Conservation (phyloP, 2,113 vertebrate species). For the Corynorhinus townsendii region DNA sequence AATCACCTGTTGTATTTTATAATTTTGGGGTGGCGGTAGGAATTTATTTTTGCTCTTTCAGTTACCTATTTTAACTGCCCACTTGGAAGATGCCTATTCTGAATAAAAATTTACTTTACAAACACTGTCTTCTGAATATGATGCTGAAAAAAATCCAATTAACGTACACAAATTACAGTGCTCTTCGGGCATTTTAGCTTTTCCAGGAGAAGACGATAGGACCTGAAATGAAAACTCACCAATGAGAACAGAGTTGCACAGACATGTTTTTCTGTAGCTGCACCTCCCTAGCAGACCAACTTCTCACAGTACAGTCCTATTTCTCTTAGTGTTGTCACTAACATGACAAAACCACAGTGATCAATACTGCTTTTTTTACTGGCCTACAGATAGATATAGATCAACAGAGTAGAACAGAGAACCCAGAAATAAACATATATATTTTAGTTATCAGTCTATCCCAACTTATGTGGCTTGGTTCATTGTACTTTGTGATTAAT, state of each 20-base stretch:
- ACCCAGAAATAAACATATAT: background rate
- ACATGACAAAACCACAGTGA: background rate
- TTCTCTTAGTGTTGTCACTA: background rate
- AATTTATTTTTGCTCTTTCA: constrained; percentile 7
- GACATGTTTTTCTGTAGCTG: background rate
- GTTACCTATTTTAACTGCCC: constrained; percentile 64
- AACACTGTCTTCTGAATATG: background rate
- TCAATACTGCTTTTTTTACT: background rate
- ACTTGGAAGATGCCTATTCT: constrained; percentile 52
- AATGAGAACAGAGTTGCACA: constrained; percentile 11
- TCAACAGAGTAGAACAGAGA: background rate
- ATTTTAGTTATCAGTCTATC: background rate
- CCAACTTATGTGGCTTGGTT: background rate
- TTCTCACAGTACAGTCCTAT: background rate
- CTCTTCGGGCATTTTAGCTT: constrained; percentile 3
- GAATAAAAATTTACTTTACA: constrained; percentile 62
- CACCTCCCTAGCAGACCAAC: background rate
- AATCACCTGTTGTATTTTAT: constrained; percentile 43
- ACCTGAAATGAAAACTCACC: constrained; percentile 17
- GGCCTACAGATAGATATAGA: background rate
- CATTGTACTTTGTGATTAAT: background rate
- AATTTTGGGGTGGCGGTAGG: background rate
- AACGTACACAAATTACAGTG: constrained; percentile 43
- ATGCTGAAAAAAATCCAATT: constrained; percentile 62
- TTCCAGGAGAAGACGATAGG: constrained; percentile 32